Base-by-base conservation (phyloP, 1,140 invertebrate species). In the Popillia japonica region DNA sequence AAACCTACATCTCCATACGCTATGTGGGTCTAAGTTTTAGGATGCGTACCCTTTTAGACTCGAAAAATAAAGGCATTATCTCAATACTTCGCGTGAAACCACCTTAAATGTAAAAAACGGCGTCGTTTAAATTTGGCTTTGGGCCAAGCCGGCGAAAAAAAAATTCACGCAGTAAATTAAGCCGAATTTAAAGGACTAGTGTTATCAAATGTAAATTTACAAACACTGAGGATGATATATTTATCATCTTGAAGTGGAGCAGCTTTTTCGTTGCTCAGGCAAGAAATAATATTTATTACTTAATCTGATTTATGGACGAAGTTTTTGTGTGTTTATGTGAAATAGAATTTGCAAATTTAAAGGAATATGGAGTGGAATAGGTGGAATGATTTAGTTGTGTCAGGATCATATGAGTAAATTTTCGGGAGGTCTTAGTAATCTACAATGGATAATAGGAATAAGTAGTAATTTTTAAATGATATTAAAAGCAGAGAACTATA, bases 281-380 rank as follows among this genome's bases (percentile, higher is more conserved):
- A 55, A 55, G 48, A 55, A 55, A 55, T 55, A 55, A 55, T 55
- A 55, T 55, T 55, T 55, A 55, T 55, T 55, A 55, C 48, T 55
- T 55, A 55, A n/a, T 14, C 48, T 55, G 48, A n/a, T 55, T 17
- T 55, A 55, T 17, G 48, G 48, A n/a, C 48, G 48, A 55, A 55
- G 48, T 55, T 55, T 55, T 55, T 55, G 17, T 55, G 48, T 55
- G 27, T 55, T 55, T 17, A 55, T 55, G 2, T 6, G 11, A 55
- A 55, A n/a, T 17, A 17, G 48, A 17, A 55, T 55, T 55, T 55
- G 48, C 14, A 55, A 55, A 55, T 55, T 17, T 55, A 14, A 17
- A 55, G 14, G 6, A 55, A 17, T 17, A 55, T 17, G 48, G 17
- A 55, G 48, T 17, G 17, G n/a, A 55, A 55, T n/a, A 7, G 17